Evolutionary conservation across 1,140 invertebrate genomes (phyloP).

Genomic region (Lethrus apterus): DNA sequence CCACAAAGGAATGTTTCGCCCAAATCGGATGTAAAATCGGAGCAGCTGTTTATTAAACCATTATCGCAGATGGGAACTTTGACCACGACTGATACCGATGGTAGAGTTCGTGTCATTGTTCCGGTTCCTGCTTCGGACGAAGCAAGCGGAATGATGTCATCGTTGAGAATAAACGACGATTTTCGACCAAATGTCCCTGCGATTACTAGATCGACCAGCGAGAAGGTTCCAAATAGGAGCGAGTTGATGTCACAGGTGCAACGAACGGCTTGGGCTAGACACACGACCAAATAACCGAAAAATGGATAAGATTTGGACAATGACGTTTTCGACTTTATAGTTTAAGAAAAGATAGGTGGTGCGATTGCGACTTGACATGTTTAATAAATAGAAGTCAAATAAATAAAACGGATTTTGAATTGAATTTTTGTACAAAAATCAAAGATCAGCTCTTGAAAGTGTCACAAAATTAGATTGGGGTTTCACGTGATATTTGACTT

Average conservation of each 20-base stretch:
- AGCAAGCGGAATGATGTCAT: conserved; percentile 28
- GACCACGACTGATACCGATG: conserved; percentile 50
- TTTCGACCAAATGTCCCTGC: conserved; percentile 41
- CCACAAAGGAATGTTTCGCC: conserved; percentile 19
- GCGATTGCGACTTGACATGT: no score
- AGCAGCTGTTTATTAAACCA: conserved; percentile 56
- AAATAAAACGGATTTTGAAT: no score
- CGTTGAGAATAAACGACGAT: conserved; percentile 43
- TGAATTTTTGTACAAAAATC: no score
- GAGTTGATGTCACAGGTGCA: conserved; percentile 77
- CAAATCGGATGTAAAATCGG: conserved; percentile 35
- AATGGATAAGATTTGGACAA: no score
- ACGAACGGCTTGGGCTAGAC: conserved; percentile 71
- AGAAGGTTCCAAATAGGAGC: conserved; percentile 72
- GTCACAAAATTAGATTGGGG: no score
- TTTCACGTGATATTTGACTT: no score
- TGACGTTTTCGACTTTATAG: no score
- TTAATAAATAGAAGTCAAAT: no score
- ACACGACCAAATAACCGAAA: conserved; percentile 82
- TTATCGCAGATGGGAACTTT: conserved; percentile 55
- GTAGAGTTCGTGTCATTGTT: conserved; percentile 48
- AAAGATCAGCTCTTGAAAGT: no score
- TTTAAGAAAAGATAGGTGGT: no score
- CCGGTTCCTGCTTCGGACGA: conserved; percentile 42
- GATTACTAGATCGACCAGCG: conserved; percentile 74